A percentile compares a stretch with the other conserved stretches of the same genome.
Conservation (phyloP, 92 coral and sea anemone genomes). For the Bergia puertoricense region DNA sequence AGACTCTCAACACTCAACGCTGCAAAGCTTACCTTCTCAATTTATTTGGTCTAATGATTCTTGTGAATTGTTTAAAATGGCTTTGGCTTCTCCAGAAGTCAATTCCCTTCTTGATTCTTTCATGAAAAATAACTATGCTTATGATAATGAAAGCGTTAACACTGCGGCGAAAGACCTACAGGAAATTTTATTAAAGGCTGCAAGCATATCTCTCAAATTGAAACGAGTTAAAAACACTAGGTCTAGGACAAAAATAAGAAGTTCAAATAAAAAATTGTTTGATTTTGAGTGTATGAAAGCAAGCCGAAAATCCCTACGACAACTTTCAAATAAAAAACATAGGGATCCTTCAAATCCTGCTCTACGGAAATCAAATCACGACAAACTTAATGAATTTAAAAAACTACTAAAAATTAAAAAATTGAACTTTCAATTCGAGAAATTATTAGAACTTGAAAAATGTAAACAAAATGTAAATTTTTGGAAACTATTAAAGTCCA, state of each 20-base stretch:
- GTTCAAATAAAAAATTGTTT: constrained; percentile 20
- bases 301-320: constrained; percentile 38
- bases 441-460: constrained; percentile 24
- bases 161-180: neutral
- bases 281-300: constrained; percentile 12
- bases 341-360: constrained; percentile 42
- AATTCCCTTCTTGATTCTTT: too few relatives aligned
- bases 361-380: constrained; percentile 44
- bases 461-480: constrained; percentile 4
- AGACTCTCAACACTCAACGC: neutral
- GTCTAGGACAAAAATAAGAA: neutral
- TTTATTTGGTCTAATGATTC: constrained; percentile 8
- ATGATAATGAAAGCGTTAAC: neutral
- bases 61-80: constrained; percentile 4
- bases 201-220: constrained; percentile 30
- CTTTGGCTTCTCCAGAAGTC: constrained; percentile 1
- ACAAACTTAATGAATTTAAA: constrained; percentile 41
- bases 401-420: constrained; percentile 44
- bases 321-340: constrained; percentile 49
- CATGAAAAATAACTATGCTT: neutral
- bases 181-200: constrained; percentile 15
- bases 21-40: constrained; percentile 1
- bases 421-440: constrained; percentile 26
- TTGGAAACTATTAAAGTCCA: constrained; percentile 56
- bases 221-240: constrained; percentile 12